Base-by-base conservation (phyloP, 2,797 vertebrate species). In the Trematomus bernacchii region DNA sequence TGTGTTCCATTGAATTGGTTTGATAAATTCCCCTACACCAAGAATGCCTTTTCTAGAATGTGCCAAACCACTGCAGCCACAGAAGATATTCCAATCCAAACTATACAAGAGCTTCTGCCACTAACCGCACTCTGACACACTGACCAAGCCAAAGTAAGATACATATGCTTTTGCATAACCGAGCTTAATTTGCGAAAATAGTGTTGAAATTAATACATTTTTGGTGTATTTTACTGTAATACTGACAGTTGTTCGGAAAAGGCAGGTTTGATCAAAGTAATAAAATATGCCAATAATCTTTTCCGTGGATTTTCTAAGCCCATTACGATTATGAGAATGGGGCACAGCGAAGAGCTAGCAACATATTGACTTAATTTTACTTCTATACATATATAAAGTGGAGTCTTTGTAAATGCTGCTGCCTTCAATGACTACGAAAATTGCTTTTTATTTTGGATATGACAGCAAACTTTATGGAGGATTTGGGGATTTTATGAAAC, bases 41-140 rank as follows among this genome's bases (percentile, higher is more conserved):
- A 84, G 50, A 53, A 76, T 59, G 74, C 67, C 66, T 77, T 77
- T 64, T 54, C 52, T 62, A 54, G 23, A 71, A 66, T 71, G 64
- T 80, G 85, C 87, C 70, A 79, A 85, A 87, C 86, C 89, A 51
- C 87, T 14, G 53, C 46, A 66, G 68, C 83, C 88, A 70, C 85
- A 84, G 76, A 76, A 81, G 74, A 80, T 68, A 55, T 73, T 86
- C 83, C 88, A 85, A 85, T 89, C 67, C 83, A 84, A 86, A 82
- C 78, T 79, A 47, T 76, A 86, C 66, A 80, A 66, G 59, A 66
- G 69, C 57, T 47, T 81, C 77, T 61, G 37, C 66, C 46, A 55
- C 71, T 71, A 30, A 67, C 76, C 58, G 67, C 60, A 54, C 62
- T 71, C 60, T 54, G 44, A 64, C 30, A 65, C 30, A 51, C 23